These are phyloP conservation scores for Buphagus erythrorhynchus DNA, from an alignment of 2,797 vertebrate genomes.

Conservation along the genomic window DNA sequence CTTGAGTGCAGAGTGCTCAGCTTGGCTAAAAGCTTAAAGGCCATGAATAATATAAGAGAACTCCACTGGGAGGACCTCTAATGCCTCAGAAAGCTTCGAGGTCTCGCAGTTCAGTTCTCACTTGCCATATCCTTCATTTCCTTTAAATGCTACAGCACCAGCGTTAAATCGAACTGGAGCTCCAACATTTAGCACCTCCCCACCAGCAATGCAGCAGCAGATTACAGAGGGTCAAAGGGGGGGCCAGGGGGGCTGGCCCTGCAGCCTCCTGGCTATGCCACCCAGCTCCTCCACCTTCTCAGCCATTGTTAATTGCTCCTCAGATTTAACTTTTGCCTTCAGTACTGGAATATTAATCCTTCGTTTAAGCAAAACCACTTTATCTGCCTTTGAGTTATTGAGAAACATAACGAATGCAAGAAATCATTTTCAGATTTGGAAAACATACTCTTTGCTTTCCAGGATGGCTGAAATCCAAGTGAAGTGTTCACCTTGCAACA, in stretches of 20 bases:
- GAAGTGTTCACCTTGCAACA: neutral
- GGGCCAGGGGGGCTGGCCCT: neutral
- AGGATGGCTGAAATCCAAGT: neutral
- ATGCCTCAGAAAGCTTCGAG: slow-evolving; percentile 9
- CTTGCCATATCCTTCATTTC: neutral
- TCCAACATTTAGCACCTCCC: neutral
- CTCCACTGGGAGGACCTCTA: neutral
- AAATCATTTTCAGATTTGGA: neutral
- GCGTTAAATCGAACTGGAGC: neutral
- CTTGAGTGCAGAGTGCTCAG: neutral
- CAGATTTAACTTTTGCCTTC: neutral
- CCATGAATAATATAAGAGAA: slow-evolving; percentile 58
- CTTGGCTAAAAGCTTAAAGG: slow-evolving; percentile 26
- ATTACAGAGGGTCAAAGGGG: neutral
- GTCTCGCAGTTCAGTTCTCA: neutral
- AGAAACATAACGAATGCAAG: neutral
- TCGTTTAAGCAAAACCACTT: neutral
- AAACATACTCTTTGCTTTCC: neutral
- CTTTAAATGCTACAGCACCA: neutral
- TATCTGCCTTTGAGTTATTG: neutral
- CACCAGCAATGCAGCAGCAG: neutral
- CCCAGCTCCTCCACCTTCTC: neutral
- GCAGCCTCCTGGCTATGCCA: neutral
- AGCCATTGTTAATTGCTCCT: neutral
- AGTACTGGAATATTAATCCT: neutral